Conservation (phyloP, 1,140 invertebrate genomes). For the Cardiocondyla obscurior region DNA sequence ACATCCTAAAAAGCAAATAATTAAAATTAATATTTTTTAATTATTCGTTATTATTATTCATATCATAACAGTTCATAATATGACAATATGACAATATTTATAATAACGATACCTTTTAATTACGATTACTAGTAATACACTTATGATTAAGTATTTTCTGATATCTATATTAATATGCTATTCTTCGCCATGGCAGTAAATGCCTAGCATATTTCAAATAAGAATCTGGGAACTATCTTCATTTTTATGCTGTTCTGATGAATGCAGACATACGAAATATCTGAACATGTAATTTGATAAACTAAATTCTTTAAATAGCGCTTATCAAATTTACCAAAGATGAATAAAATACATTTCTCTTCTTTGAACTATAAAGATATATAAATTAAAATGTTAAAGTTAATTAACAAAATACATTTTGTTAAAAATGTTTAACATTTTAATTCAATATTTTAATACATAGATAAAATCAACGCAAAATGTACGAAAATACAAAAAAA, state of each 20-base stretch:
- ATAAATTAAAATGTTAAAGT: not conserved
- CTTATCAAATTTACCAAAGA: not conserved
- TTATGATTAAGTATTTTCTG: conserved; percentile 6
- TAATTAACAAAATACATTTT: not conserved
- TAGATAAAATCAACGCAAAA: not conserved
- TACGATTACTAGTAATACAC: not conserved
- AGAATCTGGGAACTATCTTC: not conserved
- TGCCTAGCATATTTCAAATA: conserved; percentile 8
- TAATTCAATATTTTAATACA: not conserved
- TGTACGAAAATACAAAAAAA: not conserved
- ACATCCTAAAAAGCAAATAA: not conserved
- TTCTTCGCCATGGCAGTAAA: not conserved
- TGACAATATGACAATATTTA: not conserved
- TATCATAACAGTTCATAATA: not conserved
- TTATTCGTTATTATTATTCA: conserved; percentile 30
- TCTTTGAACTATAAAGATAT: not conserved
- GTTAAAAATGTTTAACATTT: not conserved
- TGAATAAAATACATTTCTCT: not conserved
- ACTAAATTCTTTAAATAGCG: not conserved
- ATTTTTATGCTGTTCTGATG: not conserved
- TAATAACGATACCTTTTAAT: not conserved
- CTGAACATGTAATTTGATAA: not conserved
- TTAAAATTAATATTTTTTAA: conserved; percentile 5
- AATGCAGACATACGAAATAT: not conserved
- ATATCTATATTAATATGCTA: not conserved